Base-by-base conservation (phyloP, 2,888 invertebrate species). In the Agrochola circellaris region DNA sequence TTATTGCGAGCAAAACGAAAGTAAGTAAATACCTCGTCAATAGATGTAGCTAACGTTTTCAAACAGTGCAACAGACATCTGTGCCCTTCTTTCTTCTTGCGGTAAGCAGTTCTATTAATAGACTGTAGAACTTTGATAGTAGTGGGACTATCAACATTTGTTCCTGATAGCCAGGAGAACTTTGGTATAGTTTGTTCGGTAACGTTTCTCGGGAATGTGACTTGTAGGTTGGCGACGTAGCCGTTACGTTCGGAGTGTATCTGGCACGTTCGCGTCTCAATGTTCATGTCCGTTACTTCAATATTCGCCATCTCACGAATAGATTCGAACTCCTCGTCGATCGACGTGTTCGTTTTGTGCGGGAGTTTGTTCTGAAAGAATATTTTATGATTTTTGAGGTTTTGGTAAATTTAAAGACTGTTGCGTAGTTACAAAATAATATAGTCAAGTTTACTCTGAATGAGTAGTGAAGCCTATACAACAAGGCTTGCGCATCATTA, bases 11-110 rank as follows among this genome's bases (percentile, higher is more conserved):
- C 1, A 62, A 65, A 38, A 34, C 17, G 17, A 42, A 51, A 17
- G 13, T 48, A n/a, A 48, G 20, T 56, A 56, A 56, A 67, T 93
- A 97, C 97, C 94, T 97, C 97, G 91, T 97, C 96, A 81, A 97
- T 93, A 66, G 95, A 95, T 62, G 95, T 96, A 2, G 96, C 96
- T 79, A 97, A 92, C 48, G 96, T 96, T 90, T 97, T 97, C 62
- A 99, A 95, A 94, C 99, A 99, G 67, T 99, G 98, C 92, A 99
- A 98, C 73, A 99, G 95, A 93, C 99, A 99, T 58, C 98, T 98
- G 71, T 98, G 97, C 72, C 98, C 98, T 92, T 98, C 98, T 84
- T 98, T 98, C 2, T 99, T 98, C 89, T 98, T 97, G 87, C 98
- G 98, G 90, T 98, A 97, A 0, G 99, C 98, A 72, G 98, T 98